Evolutionary conservation across 2,113 vertebrate species (phyloP).

Genomic region (Brienomyrus longianalis): DNA sequence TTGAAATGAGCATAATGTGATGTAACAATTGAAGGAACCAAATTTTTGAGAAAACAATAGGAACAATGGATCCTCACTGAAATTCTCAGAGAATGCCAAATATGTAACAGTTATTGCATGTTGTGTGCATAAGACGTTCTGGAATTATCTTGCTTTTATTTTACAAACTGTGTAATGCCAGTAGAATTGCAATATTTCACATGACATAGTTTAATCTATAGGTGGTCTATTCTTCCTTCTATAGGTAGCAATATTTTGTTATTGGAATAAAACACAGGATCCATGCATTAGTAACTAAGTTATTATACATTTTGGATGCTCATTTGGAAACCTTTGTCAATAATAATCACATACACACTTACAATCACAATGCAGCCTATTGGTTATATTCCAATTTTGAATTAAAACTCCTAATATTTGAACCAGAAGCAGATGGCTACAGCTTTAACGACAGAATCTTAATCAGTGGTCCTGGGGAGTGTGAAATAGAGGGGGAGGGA

Average conservation of each 20-base stretch:
- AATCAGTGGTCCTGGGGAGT: constrained; percentile 23
- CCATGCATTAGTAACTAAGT: background rate
- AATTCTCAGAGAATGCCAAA: background rate
- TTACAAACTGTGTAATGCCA: background rate
- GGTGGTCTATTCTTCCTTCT: background rate
- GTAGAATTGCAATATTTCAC: background rate
- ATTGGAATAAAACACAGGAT: background rate
- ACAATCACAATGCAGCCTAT: constrained; percentile 1
- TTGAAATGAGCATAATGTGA: background rate
- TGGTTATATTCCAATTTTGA: constrained; percentile 23
- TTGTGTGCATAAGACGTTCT: background rate
- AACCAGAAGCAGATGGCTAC: constrained; percentile 26
- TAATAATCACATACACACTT: background rate
- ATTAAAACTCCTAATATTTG: constrained; percentile 27
- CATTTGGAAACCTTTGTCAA: background rate
- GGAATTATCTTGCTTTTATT: background rate
- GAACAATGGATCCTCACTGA: background rate
- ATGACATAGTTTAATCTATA: background rate
- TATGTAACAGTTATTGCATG: background rate
- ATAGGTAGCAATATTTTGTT: background rate
- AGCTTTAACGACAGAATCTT: constrained; percentile 21
- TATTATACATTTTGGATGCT: background rate
- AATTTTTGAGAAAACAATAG: background rate
- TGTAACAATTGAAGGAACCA: background rate
- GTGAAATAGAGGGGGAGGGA: constrained; percentile 17